A percentile compares a stretch with the other conserved stretches of the same genome.
These are phyloP conservation scores for Chydorus sphaericus DNA, from an alignment of 2,888 invertebrate species.

Conservation along the genomic window DNA sequence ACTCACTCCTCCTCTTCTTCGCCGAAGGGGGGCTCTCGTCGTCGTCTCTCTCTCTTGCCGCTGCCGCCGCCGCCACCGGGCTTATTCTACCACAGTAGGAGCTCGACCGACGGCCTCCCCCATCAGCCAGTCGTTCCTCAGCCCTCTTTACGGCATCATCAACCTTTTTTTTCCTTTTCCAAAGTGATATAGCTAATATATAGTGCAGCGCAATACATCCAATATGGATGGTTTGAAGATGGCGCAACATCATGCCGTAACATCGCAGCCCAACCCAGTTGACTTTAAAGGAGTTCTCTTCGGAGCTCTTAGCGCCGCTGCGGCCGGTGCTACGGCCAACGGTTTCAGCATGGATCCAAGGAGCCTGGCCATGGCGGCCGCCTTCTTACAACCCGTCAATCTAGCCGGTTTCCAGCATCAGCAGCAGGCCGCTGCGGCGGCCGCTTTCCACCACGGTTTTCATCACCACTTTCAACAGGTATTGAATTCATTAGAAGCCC, in stretches of 20 bases:
- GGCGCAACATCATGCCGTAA: background rate
- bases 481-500: background rate
- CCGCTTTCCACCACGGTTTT: background rate
- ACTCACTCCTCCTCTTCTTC: too few relatives aligned
- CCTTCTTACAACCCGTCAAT: background rate
- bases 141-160: too few relatives aligned
- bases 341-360: background rate
- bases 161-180: too few relatives aligned
- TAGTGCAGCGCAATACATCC: too few relatives aligned
- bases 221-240: constrained; percentile 1
- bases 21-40: too few relatives aligned
- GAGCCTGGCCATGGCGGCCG: background rate
- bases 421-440: background rate
- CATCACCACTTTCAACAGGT: background rate
- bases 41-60: too few relatives aligned
- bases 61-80: too few relatives aligned
- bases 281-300: background rate
- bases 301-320: background rate
- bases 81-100: too few relatives aligned
- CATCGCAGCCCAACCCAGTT: background rate
- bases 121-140: too few relatives aligned
- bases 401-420: background rate
- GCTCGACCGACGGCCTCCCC: too few relatives aligned
- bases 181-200: too few relatives aligned
- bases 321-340: background rate